Conservation (phyloP, 2,888 invertebrate species). For the Abrostola tripartita region DNA sequence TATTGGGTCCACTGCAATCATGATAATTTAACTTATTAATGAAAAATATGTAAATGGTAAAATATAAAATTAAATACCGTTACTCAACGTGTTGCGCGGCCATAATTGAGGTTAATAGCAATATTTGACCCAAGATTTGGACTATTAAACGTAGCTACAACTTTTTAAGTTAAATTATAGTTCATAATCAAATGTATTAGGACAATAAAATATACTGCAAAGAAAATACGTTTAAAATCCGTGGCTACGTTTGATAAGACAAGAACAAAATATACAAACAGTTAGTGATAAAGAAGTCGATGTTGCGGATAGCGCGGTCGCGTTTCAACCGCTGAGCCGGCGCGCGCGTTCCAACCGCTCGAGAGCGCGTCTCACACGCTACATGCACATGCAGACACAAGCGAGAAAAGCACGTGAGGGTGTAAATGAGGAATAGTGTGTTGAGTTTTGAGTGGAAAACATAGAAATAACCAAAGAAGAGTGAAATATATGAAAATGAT, state of each 20-base stretch:
- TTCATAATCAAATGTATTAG: too few species aligned
- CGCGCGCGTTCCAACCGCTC: conserved; percentile 13
- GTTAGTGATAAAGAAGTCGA: conserved; percentile 22
- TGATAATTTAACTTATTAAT: too few species aligned
- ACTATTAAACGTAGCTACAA: conserved; percentile 15
- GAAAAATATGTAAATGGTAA: too few species aligned
- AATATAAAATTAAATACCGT: too few species aligned
- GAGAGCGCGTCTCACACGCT: conserved; percentile 31
- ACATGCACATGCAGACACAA: conserved; percentile 53
- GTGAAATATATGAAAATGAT: too few species aligned
- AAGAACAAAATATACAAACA: conserved; percentile 42
- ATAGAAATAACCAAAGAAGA: conserved; percentile 1
- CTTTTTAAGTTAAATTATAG: neutral
- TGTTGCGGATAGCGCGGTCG: conserved; percentile 6
- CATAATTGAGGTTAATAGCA: too few species aligned
- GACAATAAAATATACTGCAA: too few species aligned
- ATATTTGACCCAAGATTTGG: conserved; percentile 21
- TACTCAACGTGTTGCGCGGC: too few species aligned
- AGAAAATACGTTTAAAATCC: neutral
- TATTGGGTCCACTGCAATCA: too few species aligned
- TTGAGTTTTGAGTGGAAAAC: too few species aligned
- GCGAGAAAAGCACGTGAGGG: conserved; percentile 42
- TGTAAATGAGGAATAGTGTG: neutral
- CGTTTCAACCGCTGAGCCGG: conserved; percentile 11
- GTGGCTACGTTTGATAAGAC: conserved; percentile 13